Evolutionary conservation across 2,113 vertebrate genomes (phyloP).

Genomic region (Elanus axillaris): DNA sequence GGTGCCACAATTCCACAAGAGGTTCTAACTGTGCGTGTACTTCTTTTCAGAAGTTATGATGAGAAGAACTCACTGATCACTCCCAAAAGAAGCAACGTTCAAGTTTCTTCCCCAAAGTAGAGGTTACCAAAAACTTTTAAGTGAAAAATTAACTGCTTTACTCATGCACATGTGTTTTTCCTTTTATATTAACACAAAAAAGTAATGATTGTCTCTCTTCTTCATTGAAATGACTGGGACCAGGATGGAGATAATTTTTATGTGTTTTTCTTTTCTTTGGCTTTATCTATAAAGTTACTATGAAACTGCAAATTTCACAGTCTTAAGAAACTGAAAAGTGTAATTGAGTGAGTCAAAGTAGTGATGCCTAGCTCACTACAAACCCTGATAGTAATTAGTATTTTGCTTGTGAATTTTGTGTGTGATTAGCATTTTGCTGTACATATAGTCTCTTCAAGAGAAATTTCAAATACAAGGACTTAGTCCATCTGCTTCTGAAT

Average conservation of each 20-base stretch:
- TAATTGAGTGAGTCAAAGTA: not conserved
- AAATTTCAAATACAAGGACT: not conserved
- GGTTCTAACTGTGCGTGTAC: not conserved
- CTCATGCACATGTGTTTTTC: fast-evolving
- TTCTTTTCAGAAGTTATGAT: not conserved
- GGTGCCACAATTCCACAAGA: not conserved
- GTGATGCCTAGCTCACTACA: not conserved
- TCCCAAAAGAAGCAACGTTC: not conserved
- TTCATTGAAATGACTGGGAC: not conserved
- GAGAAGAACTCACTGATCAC: not conserved
- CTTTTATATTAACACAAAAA: not conserved
- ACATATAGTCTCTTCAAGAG: not conserved
- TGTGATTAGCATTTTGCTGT: not conserved
- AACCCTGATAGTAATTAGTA: not conserved
- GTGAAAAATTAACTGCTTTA: not conserved
- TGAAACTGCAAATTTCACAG: not conserved
- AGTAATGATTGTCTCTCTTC: not conserved
- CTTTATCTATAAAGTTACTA: not conserved
- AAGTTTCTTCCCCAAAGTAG: not conserved
- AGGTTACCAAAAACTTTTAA: not conserved
- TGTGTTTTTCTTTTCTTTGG: not conserved
- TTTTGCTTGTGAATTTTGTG: not conserved
- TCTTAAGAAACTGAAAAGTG: not conserved
- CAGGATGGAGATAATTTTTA: not conserved
- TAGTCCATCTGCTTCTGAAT: not conserved